Evolutionary conservation across 2,113 vertebrate species (phyloP).

Genomic region (Entelurus aequoreus): DNA sequence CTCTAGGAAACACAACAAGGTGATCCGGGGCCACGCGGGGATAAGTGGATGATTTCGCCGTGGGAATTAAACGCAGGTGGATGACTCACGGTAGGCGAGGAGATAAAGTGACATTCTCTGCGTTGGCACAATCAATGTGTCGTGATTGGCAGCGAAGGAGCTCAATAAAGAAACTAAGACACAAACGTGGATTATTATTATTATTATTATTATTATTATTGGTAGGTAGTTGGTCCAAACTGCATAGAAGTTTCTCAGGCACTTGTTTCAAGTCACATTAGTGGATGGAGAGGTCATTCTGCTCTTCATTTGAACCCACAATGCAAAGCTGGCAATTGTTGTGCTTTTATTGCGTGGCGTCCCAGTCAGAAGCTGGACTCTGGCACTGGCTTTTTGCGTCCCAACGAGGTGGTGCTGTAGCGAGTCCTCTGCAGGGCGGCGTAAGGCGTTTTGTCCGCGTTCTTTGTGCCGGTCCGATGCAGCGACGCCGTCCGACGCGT

Average conservation of each 20-base stretch:
- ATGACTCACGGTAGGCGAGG: background rate
- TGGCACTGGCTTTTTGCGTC: conserved; percentile 71
- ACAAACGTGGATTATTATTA: conserved; percentile 4
- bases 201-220: no score
- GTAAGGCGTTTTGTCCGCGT: conserved; percentile 45
- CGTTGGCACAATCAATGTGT: conserved; percentile 38
- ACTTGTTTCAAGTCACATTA: conserved; percentile 49
- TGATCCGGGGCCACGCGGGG: no score
- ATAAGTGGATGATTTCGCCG: no score
- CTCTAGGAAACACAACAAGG: no score
- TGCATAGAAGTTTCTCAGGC: conserved; percentile 61
- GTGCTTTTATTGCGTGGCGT: conserved; percentile 38
- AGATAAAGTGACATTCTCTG: conserved; percentile 27
- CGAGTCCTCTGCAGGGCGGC: conserved; percentile 69
- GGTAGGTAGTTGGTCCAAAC: conserved; percentile 29
- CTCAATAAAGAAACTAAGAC: conserved; percentile 17
- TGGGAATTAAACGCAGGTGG: no score
- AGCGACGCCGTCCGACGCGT: conserved; percentile 68
- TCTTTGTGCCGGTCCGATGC: conserved; percentile 63
- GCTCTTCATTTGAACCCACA: background rate
- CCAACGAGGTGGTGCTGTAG: conserved; percentile 73
- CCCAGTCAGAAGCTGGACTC: conserved; percentile 86
- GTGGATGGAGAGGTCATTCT: conserved; percentile 19
- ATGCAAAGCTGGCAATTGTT: background rate
- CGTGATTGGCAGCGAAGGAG: conserved; percentile 15